Conservation (phyloP, 2,888 invertebrate species). For the Cheilosia vernalis region DNA sequence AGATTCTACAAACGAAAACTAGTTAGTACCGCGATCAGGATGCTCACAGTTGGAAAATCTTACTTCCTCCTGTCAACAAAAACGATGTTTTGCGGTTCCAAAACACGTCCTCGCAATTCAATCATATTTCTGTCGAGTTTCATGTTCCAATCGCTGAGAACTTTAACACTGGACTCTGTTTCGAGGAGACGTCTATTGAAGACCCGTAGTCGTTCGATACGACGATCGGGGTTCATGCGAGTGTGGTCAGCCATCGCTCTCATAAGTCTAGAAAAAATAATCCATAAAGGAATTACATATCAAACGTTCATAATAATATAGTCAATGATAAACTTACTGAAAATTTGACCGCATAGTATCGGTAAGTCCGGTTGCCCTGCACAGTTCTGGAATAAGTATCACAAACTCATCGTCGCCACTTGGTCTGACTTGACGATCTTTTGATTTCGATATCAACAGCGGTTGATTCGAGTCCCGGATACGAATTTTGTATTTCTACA, state of each 20-base stretch:
- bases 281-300: not conserved
- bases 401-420: constrained; percentile 87
- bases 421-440: constrained; percentile 86
- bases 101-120: constrained; percentile 87
- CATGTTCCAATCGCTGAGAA: constrained; percentile 90
- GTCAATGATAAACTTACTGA: constrained; percentile 84
- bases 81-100: constrained; percentile 87
- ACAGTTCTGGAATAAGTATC: constrained; percentile 93
- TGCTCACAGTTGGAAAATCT: not conserved
- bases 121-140: constrained; percentile 86
- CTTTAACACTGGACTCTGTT: constrained; percentile 85
- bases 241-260: constrained; percentile 89
- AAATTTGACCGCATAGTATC: constrained; percentile 88
- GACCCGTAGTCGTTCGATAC: constrained; percentile 87
- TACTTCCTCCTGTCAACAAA: constrained; percentile 83
- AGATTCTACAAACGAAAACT: constrained; percentile 72
- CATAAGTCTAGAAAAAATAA: constrained; percentile 84
- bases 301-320: not conserved
- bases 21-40: not conserved
- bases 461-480: constrained; percentile 90
- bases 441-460: constrained; percentile 89
- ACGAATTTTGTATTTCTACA: constrained; percentile 87
- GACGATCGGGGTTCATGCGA: constrained; percentile 88
- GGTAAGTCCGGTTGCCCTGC: constrained; percentile 92
- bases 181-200: constrained; percentile 87